These are phyloP conservation scores for Listrodromus nycthemerus DNA, from an alignment of 2,888 invertebrate genomes.

Conservation along the genomic window DNA sequence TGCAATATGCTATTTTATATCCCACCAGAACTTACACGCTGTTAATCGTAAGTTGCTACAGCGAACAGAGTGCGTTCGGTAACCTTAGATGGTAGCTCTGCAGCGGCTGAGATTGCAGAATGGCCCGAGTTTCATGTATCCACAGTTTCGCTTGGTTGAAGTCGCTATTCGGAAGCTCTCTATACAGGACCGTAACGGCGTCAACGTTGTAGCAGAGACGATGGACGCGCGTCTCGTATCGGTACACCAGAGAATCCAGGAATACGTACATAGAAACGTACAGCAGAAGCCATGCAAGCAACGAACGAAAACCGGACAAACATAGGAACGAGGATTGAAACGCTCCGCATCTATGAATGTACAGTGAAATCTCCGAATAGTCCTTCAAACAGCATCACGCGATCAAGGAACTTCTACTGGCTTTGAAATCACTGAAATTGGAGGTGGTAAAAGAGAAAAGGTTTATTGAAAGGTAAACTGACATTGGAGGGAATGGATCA, in stretches of 20 bases:
- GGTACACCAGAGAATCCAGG: background rate
- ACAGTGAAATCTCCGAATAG: background rate
- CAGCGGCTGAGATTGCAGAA: conserved; percentile 23
- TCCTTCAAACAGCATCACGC: too few species aligned
- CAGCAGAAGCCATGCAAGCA: background rate
- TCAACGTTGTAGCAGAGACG: conserved; percentile 38
- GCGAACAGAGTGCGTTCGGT: background rate
- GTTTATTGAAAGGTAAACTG: background rate
- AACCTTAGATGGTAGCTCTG: background rate
- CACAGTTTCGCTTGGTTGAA: conserved; percentile 40
- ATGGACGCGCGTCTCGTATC: conserved; percentile 27
- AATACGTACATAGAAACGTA: background rate
- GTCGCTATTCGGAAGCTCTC: conserved; percentile 31
- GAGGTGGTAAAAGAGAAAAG: too few species aligned
- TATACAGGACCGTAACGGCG: conserved; percentile 27
- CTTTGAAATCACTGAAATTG: background rate
- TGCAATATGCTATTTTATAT: conserved; percentile 7
- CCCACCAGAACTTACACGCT: conserved; percentile 1
- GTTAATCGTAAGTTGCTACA: conserved; percentile 13
- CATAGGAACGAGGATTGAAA: background rate
- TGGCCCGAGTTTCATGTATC: conserved; percentile 6
- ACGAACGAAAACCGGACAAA: background rate
- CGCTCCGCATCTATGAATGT: background rate
- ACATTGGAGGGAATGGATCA: background rate
- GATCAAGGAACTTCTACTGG: too few species aligned